Percentiles rank a stretch among this genome's conserved stretches.
Evolutionary conservation across 2,888 invertebrate genomes (phyloP).

Genomic region (Drosophila paracracens): DNA sequence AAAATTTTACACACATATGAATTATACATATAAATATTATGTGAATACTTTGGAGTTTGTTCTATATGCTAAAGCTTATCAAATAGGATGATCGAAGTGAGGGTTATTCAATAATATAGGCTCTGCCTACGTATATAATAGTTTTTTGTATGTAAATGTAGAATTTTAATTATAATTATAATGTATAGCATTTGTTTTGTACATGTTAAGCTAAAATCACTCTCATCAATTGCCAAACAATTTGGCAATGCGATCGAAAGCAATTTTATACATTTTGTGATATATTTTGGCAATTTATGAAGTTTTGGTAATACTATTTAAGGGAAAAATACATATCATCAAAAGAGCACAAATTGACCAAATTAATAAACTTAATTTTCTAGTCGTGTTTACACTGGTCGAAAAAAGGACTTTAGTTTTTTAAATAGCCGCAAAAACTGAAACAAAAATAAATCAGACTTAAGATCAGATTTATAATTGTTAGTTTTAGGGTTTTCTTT

Average conservation of each 20-base stretch:
- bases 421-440: conserved; percentile 45
- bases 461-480: conserved; percentile 20
- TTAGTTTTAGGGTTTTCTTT: conserved; percentile 37
- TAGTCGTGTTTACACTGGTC: conserved; percentile 63
- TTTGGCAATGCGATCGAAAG: conserved; percentile 57
- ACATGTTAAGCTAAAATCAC: conserved; percentile 69
- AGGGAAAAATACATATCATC: conserved; percentile 23
- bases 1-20: conserved; percentile 41
- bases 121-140: conserved; percentile 74
- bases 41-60: conserved; percentile 74
- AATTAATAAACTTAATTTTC: conserved; percentile 20
- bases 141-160: conserved; percentile 4
- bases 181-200: conserved; percentile 70
- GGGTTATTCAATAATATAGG: conserved; percentile 67
- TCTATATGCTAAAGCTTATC: conserved; percentile 57
- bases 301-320: conserved; percentile 39
- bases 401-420: conserved; percentile 45
- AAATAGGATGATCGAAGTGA: conserved; percentile 53
- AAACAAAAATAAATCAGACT: conserved; percentile 32
- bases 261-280: conserved; percentile 41
- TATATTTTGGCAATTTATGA: conserved; percentile 43
- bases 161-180: conserved; percentile 23
- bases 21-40: conserved; percentile 74
- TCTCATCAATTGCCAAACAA: conserved; percentile 54
- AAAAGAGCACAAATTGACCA: conserved; percentile 58